phyloP scores from a whole-genome alignment of 1,140 invertebrate genomes.

The Coptotermes formosanus region DNA sequence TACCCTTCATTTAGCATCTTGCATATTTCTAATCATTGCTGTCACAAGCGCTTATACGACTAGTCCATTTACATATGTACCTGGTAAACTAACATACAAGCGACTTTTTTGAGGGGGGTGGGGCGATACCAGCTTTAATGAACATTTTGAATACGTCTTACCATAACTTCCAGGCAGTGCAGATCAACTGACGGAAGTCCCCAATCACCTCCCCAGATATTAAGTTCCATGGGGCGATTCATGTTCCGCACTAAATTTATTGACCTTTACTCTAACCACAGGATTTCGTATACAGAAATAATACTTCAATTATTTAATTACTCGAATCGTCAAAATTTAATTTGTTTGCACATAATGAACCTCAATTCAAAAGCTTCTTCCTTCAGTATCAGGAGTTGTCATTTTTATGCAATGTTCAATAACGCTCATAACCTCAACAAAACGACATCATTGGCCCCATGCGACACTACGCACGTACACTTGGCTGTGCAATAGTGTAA shows the following conservation, averaged over 20 bases:
- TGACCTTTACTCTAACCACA: background rate
- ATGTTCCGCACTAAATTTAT: constrained; percentile 22
- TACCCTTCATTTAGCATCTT: too few species aligned
- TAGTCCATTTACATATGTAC: too few species aligned
- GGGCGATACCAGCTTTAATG: too few species aligned
- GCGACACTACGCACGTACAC: too few species aligned
- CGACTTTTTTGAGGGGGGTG: too few species aligned
- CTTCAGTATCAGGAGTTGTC: background rate
- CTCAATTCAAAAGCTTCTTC: background rate
- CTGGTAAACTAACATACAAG: too few species aligned
- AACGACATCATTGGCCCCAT: too few species aligned
- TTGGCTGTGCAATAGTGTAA: too few species aligned
- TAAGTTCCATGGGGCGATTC: constrained; percentile 55
- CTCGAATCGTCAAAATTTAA: background rate
- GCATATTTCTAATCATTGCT: too few species aligned
- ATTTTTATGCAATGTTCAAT: background rate
- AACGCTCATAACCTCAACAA: background rate
- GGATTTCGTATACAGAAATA: too few species aligned
- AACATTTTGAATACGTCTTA: constrained; percentile 47
- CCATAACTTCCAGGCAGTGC: constrained; percentile 74
- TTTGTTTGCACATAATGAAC: background rate
- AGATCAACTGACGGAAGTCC: constrained; percentile 78
- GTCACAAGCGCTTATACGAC: too few species aligned
- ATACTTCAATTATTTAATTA: background rate
- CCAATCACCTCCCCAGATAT: constrained; percentile 82